Percentiles rank a stretch among this genome's conserved stretches.
Evolutionary conservation across 2,113 vertebrate species (phyloP).

Genomic region (Passer domesticus): DNA sequence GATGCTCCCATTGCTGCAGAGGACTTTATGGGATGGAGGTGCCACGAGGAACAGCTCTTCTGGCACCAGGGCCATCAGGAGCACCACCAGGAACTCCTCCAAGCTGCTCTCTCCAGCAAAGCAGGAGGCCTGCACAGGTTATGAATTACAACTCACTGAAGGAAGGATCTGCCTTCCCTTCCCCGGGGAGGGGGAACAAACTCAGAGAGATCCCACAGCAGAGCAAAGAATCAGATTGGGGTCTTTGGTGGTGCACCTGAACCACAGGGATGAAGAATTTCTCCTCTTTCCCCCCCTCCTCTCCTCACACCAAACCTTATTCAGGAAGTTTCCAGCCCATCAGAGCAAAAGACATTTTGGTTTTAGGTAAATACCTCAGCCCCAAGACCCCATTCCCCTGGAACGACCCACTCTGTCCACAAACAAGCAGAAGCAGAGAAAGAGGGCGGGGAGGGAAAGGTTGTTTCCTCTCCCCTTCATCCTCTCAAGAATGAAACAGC

Average conservation of each 20-base stretch:
- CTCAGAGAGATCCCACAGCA: neutral
- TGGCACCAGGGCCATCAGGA: neutral
- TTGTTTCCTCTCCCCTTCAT: constrained; percentile 58
- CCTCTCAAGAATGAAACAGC: constrained; percentile 67
- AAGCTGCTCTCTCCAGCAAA: neutral
- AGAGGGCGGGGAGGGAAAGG: neutral
- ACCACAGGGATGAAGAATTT: neutral
- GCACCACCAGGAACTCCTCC: neutral
- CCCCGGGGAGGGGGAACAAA: neutral
- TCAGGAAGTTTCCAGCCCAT: neutral
- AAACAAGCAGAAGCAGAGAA: neutral
- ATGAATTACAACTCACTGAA: accelerated
- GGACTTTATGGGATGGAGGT: neutral
- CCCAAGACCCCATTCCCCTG: neutral
- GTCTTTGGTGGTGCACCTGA: neutral
- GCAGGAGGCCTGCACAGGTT: neutral
- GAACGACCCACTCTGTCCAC: neutral
- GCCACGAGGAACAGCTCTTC: neutral
- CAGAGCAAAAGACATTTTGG: neutral
- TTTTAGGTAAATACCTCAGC: neutral
- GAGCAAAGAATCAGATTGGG: neutral
- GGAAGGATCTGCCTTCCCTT: neutral
- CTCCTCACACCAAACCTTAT: neutral
- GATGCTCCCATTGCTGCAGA: neutral
- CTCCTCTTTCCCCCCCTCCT: accelerated